Evolutionary conservation across 2,888 invertebrate species (phyloP), one percentile per base, ranked within the genome.

Genomic region (Periphyllus acericola): DNA sequence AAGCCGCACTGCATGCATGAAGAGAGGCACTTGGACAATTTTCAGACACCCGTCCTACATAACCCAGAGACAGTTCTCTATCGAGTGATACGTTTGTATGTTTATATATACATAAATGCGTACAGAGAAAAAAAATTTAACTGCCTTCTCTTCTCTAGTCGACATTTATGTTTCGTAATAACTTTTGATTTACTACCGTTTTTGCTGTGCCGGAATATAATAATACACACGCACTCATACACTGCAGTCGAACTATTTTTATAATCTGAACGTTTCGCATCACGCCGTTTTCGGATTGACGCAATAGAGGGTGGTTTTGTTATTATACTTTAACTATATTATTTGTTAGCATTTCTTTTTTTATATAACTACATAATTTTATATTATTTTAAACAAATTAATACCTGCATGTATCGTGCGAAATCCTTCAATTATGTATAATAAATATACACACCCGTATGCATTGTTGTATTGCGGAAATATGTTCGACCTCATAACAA

Each of bases 161-260:
- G 83, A 83, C 83, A 55, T 83, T 74, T 83, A 83, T 74, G 84
- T 78, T 84, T 78, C 46, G 66, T 76, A 76, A 84, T 76, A 76
- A 84, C 66, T 68, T 84, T 76, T 84, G 84, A 84, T 84, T 84
- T 84, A 84, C 84, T 76, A 76, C 76, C 84, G 84, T 76, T 84
- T 84, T 84, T 14, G 81, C 81, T 32, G 32, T 32, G 83, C 60
- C 60, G 46, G 76, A 76, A 74, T 25, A 83, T 74, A 83, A 72
- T 83, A 83, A 83, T 83, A 76, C 52, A 9, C 40, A 14, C 40
- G 29, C 40, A 34, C 40, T 19, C 29, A 21, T n/a, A 40, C 60
- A 71, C 19, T 46, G 8, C 8, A 25, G 25, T 21, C 60, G 36
- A 60, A 75, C 83, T 83, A 83, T 75, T 83, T 83, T 83, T 83